Evolutionary conservation across 2,888 invertebrate genomes (phyloP), one percentile per base, ranked within the genome.

Genomic region (Laothoe populi): DNA sequence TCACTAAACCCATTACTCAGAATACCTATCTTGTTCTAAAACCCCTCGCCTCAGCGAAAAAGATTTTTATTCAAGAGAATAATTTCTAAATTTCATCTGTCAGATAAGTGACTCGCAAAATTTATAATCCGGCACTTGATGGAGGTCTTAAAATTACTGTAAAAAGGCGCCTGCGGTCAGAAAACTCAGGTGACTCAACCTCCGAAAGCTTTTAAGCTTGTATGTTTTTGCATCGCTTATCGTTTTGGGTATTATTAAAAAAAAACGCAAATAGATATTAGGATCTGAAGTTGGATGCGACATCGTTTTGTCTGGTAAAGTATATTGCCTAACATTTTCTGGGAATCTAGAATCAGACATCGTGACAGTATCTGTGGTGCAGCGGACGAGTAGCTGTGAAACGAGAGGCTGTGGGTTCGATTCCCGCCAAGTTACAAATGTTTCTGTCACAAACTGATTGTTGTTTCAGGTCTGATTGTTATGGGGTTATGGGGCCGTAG

Each of bases 121-220:
- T n/a, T n/a, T n/a, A n/a, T 65, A 65, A 63, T 63, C 64, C 53
- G 59, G 31, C 49, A 53, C 46, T 58, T 60, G 63, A 60, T n/a
- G 44, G 45, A 31, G 59, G 59, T 60, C 59, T 38, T 38, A 38
- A 60, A 48, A 53, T 46, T 44, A 45, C 44, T 59, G 45, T 45
- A 35, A 35, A 46, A 60, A 31, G 59, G 45, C 38, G n/a, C 23
- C 23, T 46, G 59, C 35, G 59, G 35, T 35, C 19, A 1, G 16
- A 16, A 26, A 35, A 8, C 40, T 40, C 35, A 48, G 59, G 59
- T 60, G 23, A 60, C 38, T 16, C 21, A 46, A 38, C 59, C 35
- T 38, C 10, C 21, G 5, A 31, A 45, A 59, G 35, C 46, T 19
- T 48, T 48, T 46, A 46, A 46, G 38, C 59, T 31, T 35, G 8